These are phyloP conservation scores for Dromiciops gliroides DNA, from an alignment of 2,113 vertebrate genomes.

Conservation along the genomic window DNA sequence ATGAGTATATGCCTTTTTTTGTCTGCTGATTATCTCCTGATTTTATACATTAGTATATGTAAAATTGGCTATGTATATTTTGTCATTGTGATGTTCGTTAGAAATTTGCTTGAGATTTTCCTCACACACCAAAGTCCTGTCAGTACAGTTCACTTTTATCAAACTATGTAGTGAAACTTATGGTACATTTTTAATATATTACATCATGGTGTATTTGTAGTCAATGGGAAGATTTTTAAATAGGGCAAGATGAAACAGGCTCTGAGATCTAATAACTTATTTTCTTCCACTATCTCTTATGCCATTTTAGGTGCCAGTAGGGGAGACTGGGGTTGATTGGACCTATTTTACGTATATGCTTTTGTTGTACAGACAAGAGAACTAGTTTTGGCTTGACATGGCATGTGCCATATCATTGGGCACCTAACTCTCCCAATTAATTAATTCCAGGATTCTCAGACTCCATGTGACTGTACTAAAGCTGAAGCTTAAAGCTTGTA, in stretches of 20 bases:
- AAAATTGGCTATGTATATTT: constrained; percentile 47
- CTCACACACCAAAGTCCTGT: constrained; percentile 8
- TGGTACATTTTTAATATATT: constrained; percentile 14
- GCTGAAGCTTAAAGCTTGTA: constrained; percentile 43
- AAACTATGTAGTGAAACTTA: constrained; percentile 43
- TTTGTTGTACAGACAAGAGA: not conserved
- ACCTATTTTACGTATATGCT: not conserved
- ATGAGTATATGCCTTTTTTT: constrained; percentile 17
- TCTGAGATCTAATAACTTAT: not conserved
- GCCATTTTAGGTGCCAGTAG: not conserved
- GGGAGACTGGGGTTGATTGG: constrained; percentile 8
- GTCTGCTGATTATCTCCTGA: constrained; percentile 47
- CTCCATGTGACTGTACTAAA: constrained; percentile 13
- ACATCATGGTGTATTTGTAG: not conserved
- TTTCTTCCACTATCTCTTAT: not conserved
- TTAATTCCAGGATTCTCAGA: not conserved
- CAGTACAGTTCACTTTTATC: constrained; percentile 26
- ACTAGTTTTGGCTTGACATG: not conserved
- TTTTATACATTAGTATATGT: constrained; percentile 32
- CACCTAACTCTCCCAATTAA: not conserved
- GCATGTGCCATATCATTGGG: not conserved
- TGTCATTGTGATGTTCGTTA: constrained; percentile 33
- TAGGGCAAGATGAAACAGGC: constrained; percentile 14
- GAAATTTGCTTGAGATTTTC: constrained; percentile 51
- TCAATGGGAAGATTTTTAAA: not conserved